These are phyloP conservation scores for Liopterus haemorrhoidalis DNA, from an alignment of 2,888 invertebrate species.

Conservation along the genomic window DNA sequence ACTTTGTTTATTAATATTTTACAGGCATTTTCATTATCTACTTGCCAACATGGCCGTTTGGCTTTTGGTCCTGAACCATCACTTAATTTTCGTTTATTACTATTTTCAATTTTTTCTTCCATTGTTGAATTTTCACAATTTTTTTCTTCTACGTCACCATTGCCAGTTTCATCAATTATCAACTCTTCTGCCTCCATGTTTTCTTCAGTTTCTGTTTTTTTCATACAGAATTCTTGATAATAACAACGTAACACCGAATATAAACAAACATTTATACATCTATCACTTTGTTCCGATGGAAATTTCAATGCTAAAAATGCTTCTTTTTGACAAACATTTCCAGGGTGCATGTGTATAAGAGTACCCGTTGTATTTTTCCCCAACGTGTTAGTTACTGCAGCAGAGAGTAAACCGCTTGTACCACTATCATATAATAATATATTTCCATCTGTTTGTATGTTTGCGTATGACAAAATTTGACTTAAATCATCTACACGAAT, in stretches of 20 bases:
- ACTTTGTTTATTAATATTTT: conserved; percentile 58
- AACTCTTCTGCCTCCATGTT: conserved; percentile 15
- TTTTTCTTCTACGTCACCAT: conserved; percentile 15
- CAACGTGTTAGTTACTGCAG: conserved; percentile 74
- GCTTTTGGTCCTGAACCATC: conserved; percentile 35
- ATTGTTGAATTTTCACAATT: conserved; percentile 15
- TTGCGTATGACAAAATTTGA: conserved; percentile 76
- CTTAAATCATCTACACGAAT: conserved; percentile 83
- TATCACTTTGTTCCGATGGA: conserved; percentile 59
- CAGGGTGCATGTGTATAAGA: conserved; percentile 72
- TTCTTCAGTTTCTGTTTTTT: conserved; percentile 22
- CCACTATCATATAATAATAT: conserved; percentile 85
- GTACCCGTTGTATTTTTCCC: conserved; percentile 58
- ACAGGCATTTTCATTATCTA: conserved; percentile 62
- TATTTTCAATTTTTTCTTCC: conserved; percentile 17
- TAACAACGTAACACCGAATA: conserved; percentile 66
- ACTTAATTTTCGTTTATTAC: conserved; percentile 38
- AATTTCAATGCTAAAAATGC: conserved; percentile 77
- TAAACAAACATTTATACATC: conserved; percentile 70
- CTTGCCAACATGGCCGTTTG: conserved; percentile 62
- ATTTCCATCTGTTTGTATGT: conserved; percentile 70
- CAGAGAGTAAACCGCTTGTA: conserved; percentile 76
- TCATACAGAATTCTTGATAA: conserved; percentile 54
- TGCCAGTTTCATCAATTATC: conserved; percentile 8
- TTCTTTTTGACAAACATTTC: conserved; percentile 72